Evolutionary conservation across 37 sponge, comb jelly and placozoan species (phyloP).

Genomic region (Haliclona indistincta): DNA sequence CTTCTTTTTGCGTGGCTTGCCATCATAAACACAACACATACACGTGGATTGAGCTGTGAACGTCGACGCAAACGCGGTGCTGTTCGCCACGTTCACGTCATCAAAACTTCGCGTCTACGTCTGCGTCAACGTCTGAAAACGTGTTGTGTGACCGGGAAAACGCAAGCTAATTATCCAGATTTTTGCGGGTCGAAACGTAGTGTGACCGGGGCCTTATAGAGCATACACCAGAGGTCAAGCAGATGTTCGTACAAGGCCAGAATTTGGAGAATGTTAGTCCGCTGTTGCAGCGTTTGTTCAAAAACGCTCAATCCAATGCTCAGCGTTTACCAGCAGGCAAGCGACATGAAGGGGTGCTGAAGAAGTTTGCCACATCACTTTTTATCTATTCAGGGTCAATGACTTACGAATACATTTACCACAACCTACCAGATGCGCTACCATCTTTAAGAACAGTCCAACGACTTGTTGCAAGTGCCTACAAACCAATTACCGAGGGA

Average conservation of each 20-base stretch:
- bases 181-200: too few species aligned
- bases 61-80: too few species aligned
- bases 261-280: neutral
- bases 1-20: too few species aligned
- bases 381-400: constrained; percentile 45
- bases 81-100: too few species aligned
- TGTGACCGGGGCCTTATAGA: too few species aligned
- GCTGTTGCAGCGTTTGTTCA: constrained; percentile 1
- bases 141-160: too few species aligned
- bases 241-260: constrained; percentile 4
- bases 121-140: too few species aligned
- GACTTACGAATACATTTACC: constrained; percentile 49
- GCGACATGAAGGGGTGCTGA: constrained; percentile 1
- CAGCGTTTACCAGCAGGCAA: constrained; percentile 9
- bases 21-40: too few species aligned
- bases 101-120: too few species aligned
- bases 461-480: constrained; percentile 23
- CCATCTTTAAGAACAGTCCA: constrained; percentile 58
- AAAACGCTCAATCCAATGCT: constrained; percentile 1
- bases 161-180: too few species aligned
- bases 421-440: constrained; percentile 48
- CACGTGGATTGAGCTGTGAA: too few species aligned
- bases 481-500: constrained; percentile 38
- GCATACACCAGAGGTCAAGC: constrained; percentile 1
- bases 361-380: constrained; percentile 47